These are phyloP conservation scores for Sesamia inferens DNA, from an alignment of 2,888 invertebrate genomes.

Conservation along the genomic window DNA sequence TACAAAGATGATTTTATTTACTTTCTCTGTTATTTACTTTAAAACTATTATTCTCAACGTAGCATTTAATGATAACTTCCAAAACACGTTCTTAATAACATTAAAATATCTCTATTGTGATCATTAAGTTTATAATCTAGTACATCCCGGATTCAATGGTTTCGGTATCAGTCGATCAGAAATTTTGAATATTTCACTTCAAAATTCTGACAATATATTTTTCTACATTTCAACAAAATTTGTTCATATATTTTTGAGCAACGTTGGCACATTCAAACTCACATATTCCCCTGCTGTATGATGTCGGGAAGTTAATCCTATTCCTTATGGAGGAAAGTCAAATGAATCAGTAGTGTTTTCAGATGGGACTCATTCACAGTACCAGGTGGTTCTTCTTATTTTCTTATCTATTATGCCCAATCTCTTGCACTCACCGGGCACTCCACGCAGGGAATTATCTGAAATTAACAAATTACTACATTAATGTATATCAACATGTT, in stretches of 20 bases:
- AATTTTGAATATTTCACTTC: slow-evolving; percentile 21
- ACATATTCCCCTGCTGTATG: slow-evolving; percentile 29
- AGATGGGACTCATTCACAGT: slow-evolving; percentile 81
- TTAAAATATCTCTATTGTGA: slow-evolving; percentile 36
- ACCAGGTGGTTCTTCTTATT: slow-evolving; percentile 87
- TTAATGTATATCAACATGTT: slow-evolving; percentile 7
- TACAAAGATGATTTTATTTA: neutral
- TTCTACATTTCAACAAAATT: slow-evolving; percentile 38
- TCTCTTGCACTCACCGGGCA: slow-evolving; percentile 86
- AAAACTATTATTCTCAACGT: slow-evolving; percentile 26
- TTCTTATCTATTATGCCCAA: slow-evolving; percentile 76
- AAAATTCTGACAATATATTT: slow-evolving; percentile 43
- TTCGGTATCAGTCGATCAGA: slow-evolving; percentile 62
- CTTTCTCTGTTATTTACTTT: slow-evolving; percentile 33
- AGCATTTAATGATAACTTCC: slow-evolving; percentile 20
- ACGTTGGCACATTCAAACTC: slow-evolving; percentile 41
- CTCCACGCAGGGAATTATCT: slow-evolving; percentile 88
- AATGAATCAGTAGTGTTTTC: slow-evolving; percentile 35
- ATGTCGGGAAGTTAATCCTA: slow-evolving; percentile 30
- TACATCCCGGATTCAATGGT: slow-evolving; percentile 51
- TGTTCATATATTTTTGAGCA: slow-evolving; percentile 58
- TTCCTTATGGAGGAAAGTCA: slow-evolving; percentile 44
- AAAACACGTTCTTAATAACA: slow-evolving; percentile 31
- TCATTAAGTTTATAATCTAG: slow-evolving; percentile 25
- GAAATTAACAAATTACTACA: slow-evolving; percentile 69